A percentile compares a stretch with the other conserved stretches of the same genome.
Evolutionary conservation across 2,113 vertebrate species (phyloP).

Genomic region (Actenoides hombroni): DNA sequence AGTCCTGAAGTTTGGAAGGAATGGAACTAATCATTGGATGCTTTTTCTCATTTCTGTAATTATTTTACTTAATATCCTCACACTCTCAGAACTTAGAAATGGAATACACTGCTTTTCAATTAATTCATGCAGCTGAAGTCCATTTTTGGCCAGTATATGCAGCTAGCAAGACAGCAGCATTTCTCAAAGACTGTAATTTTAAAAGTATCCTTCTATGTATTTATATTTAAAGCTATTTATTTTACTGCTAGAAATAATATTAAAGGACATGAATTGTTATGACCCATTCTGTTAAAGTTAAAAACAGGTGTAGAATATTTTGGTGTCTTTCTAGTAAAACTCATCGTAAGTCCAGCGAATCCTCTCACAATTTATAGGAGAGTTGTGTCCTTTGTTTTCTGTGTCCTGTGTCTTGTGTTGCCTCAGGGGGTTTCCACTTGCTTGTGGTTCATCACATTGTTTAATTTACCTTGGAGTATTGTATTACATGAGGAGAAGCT

Average conservation of each 20-base stretch:
- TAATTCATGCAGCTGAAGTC: neutral
- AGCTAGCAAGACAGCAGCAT: neutral
- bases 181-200: neutral
- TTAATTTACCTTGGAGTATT: neutral
- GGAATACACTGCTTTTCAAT: neutral
- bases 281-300: neutral
- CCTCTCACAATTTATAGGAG: neutral
- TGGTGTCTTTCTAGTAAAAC: neutral
- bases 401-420: accelerated
- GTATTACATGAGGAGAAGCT: neutral
- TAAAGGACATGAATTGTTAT: neutral
- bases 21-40: neutral
- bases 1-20: neutral
- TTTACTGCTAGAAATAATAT: neutral
- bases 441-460: neutral
- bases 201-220: neutral
- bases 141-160: neutral
- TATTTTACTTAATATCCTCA: neutral
- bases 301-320: neutral
- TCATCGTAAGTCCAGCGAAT: neutral
- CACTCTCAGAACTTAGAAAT: neutral
- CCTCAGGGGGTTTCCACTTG: neutral
- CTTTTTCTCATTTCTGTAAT: neutral
- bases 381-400: neutral
- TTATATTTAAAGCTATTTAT: neutral